Evolutionary conservation across 2,888 invertebrate species (phyloP), one percentile per base, ranked within the genome.

Genomic region (Alitta virens): DNA sequence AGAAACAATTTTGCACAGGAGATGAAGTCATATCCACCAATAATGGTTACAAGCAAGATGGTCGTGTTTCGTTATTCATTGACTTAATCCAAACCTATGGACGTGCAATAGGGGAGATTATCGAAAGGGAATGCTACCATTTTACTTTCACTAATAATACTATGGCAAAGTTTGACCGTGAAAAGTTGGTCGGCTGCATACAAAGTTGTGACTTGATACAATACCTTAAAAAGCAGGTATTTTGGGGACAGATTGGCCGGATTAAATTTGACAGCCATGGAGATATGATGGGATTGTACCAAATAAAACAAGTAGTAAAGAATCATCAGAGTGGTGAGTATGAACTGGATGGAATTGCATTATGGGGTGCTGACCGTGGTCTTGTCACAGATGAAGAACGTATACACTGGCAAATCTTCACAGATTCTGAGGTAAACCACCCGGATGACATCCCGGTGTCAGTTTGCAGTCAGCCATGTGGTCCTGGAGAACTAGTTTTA

Each of bases 201-300:
- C 33, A 33, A 5, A 33, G 7, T 7, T 21, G 27, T 5, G 9
- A 9, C 3, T 27, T 50, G 24, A 42, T 57, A 9, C 16, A 46
- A 25, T 57, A 49, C 38, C 24, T 50, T 3, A 18, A 43, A 12
- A 12, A 16, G 16, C 16, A 21, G 14, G 26, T 24, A 2, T 57
- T 57, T 33, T 27, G 49, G 18, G 57, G 57, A 9, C 27, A 42
- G 1, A 24, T 43, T 25, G 49, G 57, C 2, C 16, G 27, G 2
- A 21, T 57, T 5, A n/a, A 42, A 16, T 60, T 40, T 24, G 60
- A 60, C 38, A n/a, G 38, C 1, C 38, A 40, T 21, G 60, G 60
- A 5, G 60, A 60, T 42, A 53, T 60, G 42, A 18, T 60, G n/a
- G 60, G 60, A 23, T 33, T 52, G 16, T 60, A 60, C 27, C 2